phyloP scores from a whole-genome alignment of 2,888 invertebrate genomes.

The Diaphora mendica region DNA sequence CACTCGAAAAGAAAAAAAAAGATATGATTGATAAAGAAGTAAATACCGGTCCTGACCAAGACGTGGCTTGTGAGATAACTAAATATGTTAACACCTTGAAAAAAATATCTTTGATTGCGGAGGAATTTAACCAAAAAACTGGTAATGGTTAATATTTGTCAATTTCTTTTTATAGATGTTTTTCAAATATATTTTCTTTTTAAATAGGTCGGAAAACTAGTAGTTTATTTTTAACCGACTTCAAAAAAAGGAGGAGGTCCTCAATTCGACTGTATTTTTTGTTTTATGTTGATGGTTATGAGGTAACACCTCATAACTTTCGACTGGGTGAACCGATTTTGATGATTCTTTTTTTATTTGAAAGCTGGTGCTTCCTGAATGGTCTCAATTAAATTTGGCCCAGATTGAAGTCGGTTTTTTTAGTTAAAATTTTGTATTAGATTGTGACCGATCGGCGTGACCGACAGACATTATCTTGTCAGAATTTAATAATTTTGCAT shows the following conservation, averaged over 20 bases:
- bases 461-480: not conserved
- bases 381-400: no score
- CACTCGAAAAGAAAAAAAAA: constrained; percentile 51
- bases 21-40: constrained; percentile 66
- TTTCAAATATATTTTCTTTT: not conserved
- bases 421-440: no score
- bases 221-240: not conserved
- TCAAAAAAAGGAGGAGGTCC: no score
- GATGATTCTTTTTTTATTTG: no score
- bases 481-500: not conserved
- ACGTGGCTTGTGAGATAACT: constrained; percentile 74
- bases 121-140: constrained; percentile 82
- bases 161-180: no score
- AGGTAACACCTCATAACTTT: no score
- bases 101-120: constrained; percentile 81
- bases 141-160: constrained; percentile 52
- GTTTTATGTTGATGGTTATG: no score
- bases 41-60: constrained; percentile 70
- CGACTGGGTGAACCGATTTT: no score
- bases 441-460: no score
- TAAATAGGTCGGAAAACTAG: not conserved
- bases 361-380: no score
- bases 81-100: constrained; percentile 74
- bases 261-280: no score
- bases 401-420: no score